These are phyloP conservation scores for Conomelus anceps DNA, from an alignment of 2,888 invertebrate species.

Conservation along the genomic window DNA sequence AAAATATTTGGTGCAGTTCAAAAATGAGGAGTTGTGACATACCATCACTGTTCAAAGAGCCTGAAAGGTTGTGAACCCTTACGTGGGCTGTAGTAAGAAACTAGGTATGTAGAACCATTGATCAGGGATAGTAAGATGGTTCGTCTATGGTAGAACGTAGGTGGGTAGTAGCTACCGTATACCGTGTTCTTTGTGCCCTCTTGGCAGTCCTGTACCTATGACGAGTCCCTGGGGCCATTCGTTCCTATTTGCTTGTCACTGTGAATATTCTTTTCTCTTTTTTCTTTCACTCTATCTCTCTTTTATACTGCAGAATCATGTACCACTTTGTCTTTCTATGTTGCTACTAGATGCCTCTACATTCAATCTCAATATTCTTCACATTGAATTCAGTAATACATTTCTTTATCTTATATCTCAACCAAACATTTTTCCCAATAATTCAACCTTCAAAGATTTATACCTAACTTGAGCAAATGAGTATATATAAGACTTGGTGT, in stretches of 20 bases:
- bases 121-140: too few species aligned
- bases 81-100: background rate
- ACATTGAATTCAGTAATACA: background rate
- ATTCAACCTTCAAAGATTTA: too few species aligned
- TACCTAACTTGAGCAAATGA: too few species aligned
- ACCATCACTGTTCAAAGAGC: background rate
- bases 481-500: too few species aligned
- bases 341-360: background rate
- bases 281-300: background rate
- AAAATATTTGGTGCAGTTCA: background rate
- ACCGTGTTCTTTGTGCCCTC: background rate
- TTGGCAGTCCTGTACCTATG: background rate
- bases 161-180: background rate
- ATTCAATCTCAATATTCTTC: background rate
- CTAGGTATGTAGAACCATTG: background rate
- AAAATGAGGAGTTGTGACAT: background rate
- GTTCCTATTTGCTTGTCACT: background rate
- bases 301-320: background rate
- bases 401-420: too few species aligned
- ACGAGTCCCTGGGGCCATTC: background rate
- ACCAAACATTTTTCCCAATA: too few species aligned
- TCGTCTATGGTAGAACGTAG: too few species aligned
- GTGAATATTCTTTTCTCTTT: background rate
- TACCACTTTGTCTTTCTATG: background rate
- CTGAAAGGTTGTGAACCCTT: background rate